phyloP scores from a whole-genome alignment of 2,113 vertebrate species.

The Vombatus ursinus region DNA sequence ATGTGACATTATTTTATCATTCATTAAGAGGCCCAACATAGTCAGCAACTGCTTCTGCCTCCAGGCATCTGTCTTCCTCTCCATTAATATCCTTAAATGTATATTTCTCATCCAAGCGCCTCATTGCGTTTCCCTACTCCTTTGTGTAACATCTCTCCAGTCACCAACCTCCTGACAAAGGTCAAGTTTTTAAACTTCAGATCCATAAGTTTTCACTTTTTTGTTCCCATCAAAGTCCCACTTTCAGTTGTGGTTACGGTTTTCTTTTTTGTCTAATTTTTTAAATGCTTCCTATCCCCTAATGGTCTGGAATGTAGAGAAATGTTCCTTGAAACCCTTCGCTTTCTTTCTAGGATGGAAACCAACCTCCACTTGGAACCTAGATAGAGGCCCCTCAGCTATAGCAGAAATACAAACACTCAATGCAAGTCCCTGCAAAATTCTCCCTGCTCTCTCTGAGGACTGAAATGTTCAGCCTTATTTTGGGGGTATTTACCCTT shows the following conservation, averaged over 20 bases:
- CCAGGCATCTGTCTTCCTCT: not conserved
- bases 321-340: not conserved
- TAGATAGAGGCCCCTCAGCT: not conserved
- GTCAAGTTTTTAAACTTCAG: not conserved
- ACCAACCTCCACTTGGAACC: not conserved
- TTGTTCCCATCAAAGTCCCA: not conserved
- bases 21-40: not conserved
- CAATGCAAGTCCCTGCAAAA: not conserved
- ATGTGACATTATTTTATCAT: not conserved
- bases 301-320: not conserved
- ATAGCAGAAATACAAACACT: not conserved
- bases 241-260: not conserved
- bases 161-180: not conserved
- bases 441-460: not conserved
- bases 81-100: not conserved
- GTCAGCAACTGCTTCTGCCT: not conserved
- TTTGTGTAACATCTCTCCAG: not conserved
- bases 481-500: not conserved
- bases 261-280: not conserved
- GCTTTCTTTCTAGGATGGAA: not conserved
- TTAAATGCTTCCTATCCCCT: not conserved
- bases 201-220: not conserved
- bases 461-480: not conserved
- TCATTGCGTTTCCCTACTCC: not conserved
- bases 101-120: not conserved